Evolutionary conservation across 2,797 vertebrate species (phyloP).

Genomic region (Thalassophryne amazonica): DNA sequence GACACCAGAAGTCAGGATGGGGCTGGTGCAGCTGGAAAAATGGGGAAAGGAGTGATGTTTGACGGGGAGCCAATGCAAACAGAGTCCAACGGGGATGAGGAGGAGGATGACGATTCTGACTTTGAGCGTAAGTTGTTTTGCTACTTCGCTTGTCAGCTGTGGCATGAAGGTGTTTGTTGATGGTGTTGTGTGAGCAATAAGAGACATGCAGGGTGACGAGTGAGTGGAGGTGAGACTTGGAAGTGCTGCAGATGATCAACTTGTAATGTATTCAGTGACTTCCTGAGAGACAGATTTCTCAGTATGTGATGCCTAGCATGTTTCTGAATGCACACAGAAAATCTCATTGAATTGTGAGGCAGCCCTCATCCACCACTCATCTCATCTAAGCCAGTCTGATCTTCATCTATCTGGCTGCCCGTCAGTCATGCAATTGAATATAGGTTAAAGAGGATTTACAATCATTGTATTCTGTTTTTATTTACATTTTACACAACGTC

Average conservation of each 20-base stretch:
- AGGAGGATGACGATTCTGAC: constrained; percentile 87
- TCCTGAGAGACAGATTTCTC: not conserved
- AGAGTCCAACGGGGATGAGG: constrained; percentile 86
- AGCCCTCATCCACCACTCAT: constrained; percentile 7
- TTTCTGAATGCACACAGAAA: constrained; percentile 13
- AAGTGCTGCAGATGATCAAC: not conserved
- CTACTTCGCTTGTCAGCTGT: not conserved
- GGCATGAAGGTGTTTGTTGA: not conserved
- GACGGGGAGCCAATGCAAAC: constrained; percentile 92
- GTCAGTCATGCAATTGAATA: too few relatives aligned
- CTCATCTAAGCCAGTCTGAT: constrained; percentile 8
- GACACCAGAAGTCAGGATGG: constrained; percentile 85
- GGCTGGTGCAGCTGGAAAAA: constrained; percentile 56
- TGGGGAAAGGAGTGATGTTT: constrained; percentile 83
- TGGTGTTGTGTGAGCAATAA: too few relatives aligned
- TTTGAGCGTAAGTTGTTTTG: constrained; percentile 84
- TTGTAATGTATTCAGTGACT: not conserved
- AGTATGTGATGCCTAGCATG: not conserved
- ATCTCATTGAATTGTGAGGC: constrained; percentile 3
- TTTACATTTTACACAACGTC: too few relatives aligned
- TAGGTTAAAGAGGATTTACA: too few relatives aligned
- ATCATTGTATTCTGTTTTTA: too few relatives aligned
- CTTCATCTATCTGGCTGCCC: not conserved
- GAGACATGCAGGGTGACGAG: too few relatives aligned
- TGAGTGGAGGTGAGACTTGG: not conserved